Conservation (phyloP, 1,140 invertebrate genomes). For the Magallana gigas region DNA sequence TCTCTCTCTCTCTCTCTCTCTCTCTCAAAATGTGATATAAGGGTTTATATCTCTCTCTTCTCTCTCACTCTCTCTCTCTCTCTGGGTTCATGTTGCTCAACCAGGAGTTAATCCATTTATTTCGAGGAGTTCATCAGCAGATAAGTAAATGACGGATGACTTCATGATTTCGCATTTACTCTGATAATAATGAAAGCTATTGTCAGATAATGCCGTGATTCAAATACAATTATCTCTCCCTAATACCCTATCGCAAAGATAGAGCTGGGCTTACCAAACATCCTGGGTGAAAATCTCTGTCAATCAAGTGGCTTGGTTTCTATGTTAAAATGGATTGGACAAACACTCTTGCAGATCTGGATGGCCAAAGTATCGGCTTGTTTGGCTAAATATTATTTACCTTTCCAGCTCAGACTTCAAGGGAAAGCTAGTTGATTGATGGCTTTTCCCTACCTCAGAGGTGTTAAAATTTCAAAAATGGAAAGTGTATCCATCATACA, state of each 20-base stretch:
- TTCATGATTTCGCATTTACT: neutral
- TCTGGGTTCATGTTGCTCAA: neutral
- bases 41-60: neutral
- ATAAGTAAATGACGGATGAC: constrained; percentile 1
- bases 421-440: constrained; percentile 51
- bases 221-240: constrained; percentile 35
- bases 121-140: neutral
- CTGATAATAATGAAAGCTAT: constrained; percentile 19
- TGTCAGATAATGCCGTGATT: constrained; percentile 34
- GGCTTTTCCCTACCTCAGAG: constrained; percentile 35
- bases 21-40: neutral
- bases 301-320: constrained; percentile 24
- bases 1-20: neutral
- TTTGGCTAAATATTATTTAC: constrained; percentile 38
- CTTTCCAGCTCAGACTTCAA: constrained; percentile 42
- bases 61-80: neutral
- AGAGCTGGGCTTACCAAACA: constrained; percentile 1
- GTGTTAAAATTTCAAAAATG: constrained; percentile 56
- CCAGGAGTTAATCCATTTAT: neutral
- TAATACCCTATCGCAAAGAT: constrained; percentile 7
- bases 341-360: constrained; percentile 25
- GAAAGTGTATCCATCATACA: constrained; percentile 56
- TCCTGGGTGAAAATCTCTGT: constrained; percentile 1
- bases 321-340: constrained; percentile 37
- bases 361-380: constrained; percentile 40